Conservation (phyloP, 2,888 invertebrate genomes). For the Petrolisthes manimaculis region DNA sequence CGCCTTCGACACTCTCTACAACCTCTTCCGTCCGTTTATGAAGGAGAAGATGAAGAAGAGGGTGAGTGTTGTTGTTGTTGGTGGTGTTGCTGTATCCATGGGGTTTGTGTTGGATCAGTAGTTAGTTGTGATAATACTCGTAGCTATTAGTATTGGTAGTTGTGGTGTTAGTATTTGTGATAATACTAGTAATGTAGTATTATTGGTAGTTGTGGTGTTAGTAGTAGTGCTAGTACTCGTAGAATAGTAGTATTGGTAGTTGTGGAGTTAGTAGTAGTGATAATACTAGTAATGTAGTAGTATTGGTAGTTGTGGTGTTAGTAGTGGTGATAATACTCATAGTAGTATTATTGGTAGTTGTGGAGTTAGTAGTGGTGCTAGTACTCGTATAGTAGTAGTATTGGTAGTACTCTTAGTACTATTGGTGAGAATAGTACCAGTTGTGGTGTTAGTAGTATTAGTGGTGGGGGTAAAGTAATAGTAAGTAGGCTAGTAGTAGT, state of each 20-base stretch:
- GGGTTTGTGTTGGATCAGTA: neutral
- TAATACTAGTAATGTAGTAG: neutral
- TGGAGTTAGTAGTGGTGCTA: neutral
- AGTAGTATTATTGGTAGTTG: neutral
- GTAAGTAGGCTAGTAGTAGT: neutral
- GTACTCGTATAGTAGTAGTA: neutral
- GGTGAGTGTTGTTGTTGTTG: slow-evolving; percentile 46
- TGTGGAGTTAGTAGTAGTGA: neutral
- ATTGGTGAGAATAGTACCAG: neutral
- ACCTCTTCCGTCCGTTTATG: slow-evolving; percentile 75
- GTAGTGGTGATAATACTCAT: slow-evolving; percentile 5
- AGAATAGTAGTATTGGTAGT: no score
- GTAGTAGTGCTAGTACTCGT: neutral
- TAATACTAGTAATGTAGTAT: neutral
- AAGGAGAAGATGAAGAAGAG: slow-evolving; percentile 76
- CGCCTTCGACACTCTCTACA: slow-evolving; percentile 75
- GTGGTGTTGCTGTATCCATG: neutral
- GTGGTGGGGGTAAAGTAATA: neutral
- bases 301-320: neutral
- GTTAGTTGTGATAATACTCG: neutral
- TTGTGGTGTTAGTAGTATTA: slow-evolving; percentile 2
- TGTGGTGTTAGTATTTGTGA: neutral
- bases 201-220: neutral
- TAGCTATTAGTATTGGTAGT: neutral
- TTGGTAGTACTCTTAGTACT: neutral